Evolutionary conservation across 2,888 invertebrate genomes (phyloP), one percentile per base, ranked within the genome.

Genomic region (Tetheella fluctuosa): DNA sequence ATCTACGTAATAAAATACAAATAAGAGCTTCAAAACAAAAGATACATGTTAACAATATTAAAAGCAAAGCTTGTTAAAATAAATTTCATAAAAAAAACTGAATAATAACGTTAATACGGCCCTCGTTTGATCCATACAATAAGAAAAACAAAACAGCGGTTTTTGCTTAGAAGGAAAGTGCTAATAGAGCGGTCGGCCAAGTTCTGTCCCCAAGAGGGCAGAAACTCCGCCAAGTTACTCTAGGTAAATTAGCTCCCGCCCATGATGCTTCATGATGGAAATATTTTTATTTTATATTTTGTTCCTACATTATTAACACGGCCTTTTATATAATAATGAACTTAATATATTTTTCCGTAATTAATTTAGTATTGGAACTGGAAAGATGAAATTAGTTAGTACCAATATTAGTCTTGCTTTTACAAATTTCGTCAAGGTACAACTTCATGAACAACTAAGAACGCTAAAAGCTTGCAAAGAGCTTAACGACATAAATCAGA

Each of bases 241-340:
- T 73, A 81, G 77, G 80, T 71, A 79, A 83, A 83, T 81, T 77
- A 79, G 71, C 64, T 70, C 65, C 61, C 61, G 69, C 25, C 25
- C 71, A 73, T 74, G 70, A 76, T 73, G 73, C 74, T 71, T 69
- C 78, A 67, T 75, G 72, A 77, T 74, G 67, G 62, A 68, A 69
- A 71, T 73, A 67, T 73, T 76, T 76, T 74, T 74, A 70, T 76
- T 74, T 70, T 61, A 61, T 59, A 59, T 59, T 52, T 60, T 60
- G 58, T 67, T 67, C 64, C 64, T 68, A 62, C 62, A 59, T 67
- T 61, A 67, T 69, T 67, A 68, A 68, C 65, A 64, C 54, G 20
- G 42, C 57, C 48, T 48, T n/a, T 48, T 20, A 20, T 48, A 20
- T 48, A 20, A 4, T 48, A 20, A 20, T 48, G 10, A 20, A 20